Evolutionary conservation across 1,140 invertebrate species (phyloP), one percentile per base, ranked within the genome.

Genomic region (Drosophila bipectinata): DNA sequence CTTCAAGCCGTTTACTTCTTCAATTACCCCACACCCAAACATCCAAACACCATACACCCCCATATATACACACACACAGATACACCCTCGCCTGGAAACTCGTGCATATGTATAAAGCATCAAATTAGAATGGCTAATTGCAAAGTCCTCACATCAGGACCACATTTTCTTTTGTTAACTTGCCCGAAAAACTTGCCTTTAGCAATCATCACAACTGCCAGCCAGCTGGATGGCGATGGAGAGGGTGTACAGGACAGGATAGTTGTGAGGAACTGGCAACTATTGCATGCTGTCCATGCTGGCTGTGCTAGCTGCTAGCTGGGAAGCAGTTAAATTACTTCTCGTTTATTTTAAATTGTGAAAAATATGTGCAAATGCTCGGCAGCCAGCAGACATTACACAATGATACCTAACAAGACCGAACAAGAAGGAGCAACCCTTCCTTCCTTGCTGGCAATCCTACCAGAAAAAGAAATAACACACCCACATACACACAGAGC

Each of bases 331-430:
- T 82, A 82, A 87, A 85, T 85, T 87, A 85, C 83, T 85, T 88
- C 83, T 85, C 82, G 83, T 85, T 85, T 88, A 85, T 85, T 85
- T 85, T 67, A 85, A 85, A 85, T 87, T 85, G 82, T 87, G 82
- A 82, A 79, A 85, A 85, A 85, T 85, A 82, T 88, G 82, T 88
- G 82, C 83, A 85, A 87, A 81, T 72, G 80, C 62, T 78, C 60
- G 52, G 72, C 72, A 72, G 44, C 64, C 60, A 63, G 54, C 75
- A 84, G 67, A 71, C 72, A 79, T 84, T 79, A 69, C 76, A 84
- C 82, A 71, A 77, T 84, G 80, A 84, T 79, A 72, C 69, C 75
- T 79, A 82, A 87, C 82, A 75, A 81, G 66, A 63, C 57, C 63
- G 64, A 62, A 66, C 64, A 63, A 47, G 47, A 68, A 69, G 68